A percentile compares a stretch with the other conserved stretches of the same genome.
Evolutionary conservation across 2,797 vertebrate genomes (phyloP).

Genomic region (Heteromormyrus szaboi): DNA sequence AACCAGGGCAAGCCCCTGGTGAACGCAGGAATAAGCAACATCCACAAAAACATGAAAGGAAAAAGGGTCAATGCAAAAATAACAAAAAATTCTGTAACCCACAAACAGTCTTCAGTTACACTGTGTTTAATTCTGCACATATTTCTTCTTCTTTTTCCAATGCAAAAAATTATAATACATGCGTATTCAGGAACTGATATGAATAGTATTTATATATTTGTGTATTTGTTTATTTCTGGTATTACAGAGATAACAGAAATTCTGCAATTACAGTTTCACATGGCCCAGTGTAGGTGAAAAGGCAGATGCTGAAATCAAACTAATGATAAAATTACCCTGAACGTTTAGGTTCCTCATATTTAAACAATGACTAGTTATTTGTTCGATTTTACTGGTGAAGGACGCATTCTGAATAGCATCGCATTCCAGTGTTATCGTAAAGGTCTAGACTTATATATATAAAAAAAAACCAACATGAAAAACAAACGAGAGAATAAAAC

Average conservation of each 20-base stretch:
- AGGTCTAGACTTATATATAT: background rate
- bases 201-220: background rate
- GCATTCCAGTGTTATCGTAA: background rate
- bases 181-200: background rate
- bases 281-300: background rate
- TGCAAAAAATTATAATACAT: background rate
- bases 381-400: background rate
- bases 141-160: background rate
- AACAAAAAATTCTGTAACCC: conserved; percentile 56
- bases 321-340: background rate
- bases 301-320: background rate
- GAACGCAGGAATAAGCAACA: conserved; percentile 62
- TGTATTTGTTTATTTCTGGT: background rate
- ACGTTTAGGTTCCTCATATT: background rate
- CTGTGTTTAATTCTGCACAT: background rate
- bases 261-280: background rate
- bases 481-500: background rate
- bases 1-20: conserved; percentile 73
- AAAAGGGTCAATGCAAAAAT: conserved; percentile 34
- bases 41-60: conserved; percentile 56
- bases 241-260: background rate
- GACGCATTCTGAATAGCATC: background rate
- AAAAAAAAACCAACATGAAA: background rate
- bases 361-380: background rate
- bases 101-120: conserved; percentile 32